These are phyloP conservation scores for Ophioderma brevispina DNA, from an alignment of 35 echinoderm and acorn worm genomes.

Conservation along the genomic window DNA sequence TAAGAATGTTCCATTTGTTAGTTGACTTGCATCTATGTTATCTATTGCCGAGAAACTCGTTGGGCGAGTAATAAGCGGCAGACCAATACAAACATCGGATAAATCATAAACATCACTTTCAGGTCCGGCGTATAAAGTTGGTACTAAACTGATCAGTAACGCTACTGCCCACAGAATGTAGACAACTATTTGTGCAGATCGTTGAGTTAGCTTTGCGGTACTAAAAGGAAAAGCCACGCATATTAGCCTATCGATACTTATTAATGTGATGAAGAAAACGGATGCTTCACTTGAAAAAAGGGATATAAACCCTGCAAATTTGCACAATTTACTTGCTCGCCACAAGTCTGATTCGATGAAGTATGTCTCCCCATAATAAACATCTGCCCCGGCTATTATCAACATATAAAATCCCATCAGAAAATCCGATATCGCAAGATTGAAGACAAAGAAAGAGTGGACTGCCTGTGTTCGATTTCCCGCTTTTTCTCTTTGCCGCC, in stretches of 20 bases:
- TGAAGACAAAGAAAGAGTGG: conserved; percentile 47
- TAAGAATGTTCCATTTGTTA: no score
- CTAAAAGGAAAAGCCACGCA: conserved; percentile 59
- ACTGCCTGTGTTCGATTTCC: no score
- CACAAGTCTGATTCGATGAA: conserved; percentile 33
- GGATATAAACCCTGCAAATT: conserved; percentile 50
- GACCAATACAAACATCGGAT: conserved; percentile 57
- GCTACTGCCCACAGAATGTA: conserved; percentile 22
- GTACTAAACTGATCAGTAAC: conserved; percentile 23
- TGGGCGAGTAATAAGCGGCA: no score
- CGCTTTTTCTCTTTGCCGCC: no score
- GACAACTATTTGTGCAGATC: conserved; percentile 1
- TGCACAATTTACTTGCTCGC: conserved; percentile 32
- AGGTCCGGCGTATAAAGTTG: conserved; percentile 22
- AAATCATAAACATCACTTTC: conserved; percentile 43
- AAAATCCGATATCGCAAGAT: conserved; percentile 54
- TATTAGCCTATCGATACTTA: conserved; percentile 55
- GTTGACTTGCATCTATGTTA: no score
- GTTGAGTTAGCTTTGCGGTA: background rate
- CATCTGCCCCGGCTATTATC: conserved; percentile 48
- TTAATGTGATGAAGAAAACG: conserved; percentile 51
- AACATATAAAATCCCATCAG: conserved; percentile 67
- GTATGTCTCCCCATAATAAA: conserved; percentile 36
- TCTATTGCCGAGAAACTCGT: no score
- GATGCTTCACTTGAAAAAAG: conserved; percentile 58